Percentiles rank a stretch among this genome's conserved stretches.
Conservation (phyloP, 2,797 vertebrate species). For the Paramormyrops hopkinsi region DNA sequence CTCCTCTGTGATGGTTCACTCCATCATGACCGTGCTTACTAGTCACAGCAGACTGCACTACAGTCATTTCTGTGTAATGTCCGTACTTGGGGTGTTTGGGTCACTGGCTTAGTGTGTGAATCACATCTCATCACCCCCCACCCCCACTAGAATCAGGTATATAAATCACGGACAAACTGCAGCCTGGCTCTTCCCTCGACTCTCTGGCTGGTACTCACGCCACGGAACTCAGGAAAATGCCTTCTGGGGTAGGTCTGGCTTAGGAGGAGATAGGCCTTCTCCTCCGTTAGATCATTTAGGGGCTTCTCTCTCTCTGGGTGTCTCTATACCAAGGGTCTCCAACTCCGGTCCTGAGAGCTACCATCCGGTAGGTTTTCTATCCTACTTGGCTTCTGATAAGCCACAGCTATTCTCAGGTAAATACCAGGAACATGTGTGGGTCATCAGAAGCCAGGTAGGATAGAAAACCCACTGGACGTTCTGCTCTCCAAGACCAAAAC, state of each 20-base stretch:
- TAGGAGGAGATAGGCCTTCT: conserved; percentile 47
- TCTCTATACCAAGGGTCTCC: background rate
- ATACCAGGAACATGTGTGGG: background rate
- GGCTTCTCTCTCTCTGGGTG: background rate
- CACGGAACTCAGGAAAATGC: conserved; percentile 49
- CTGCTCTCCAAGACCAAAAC: background rate
- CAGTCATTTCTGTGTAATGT: background rate
- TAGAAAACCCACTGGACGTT: background rate
- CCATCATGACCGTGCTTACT: background rate
- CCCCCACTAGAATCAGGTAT: background rate
- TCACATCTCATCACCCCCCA: background rate
- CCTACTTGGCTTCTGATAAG: background rate
- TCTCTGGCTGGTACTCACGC: conserved; percentile 41
- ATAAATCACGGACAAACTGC: background rate
- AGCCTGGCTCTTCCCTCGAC: background rate
- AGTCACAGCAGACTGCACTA: background rate
- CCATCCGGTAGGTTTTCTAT: background rate
- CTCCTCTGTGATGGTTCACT: background rate
- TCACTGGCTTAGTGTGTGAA: conserved; percentile 2
- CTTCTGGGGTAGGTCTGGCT: conserved; percentile 48
- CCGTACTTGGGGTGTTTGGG: background rate
- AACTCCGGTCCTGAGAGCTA: background rate
- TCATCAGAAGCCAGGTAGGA: background rate
- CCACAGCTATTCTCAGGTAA: background rate
- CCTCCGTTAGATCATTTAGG: conserved; percentile 34